Evolutionary conservation across 2,797 vertebrate species (phyloP).

Genomic region (Smutsia temminckii): DNA sequence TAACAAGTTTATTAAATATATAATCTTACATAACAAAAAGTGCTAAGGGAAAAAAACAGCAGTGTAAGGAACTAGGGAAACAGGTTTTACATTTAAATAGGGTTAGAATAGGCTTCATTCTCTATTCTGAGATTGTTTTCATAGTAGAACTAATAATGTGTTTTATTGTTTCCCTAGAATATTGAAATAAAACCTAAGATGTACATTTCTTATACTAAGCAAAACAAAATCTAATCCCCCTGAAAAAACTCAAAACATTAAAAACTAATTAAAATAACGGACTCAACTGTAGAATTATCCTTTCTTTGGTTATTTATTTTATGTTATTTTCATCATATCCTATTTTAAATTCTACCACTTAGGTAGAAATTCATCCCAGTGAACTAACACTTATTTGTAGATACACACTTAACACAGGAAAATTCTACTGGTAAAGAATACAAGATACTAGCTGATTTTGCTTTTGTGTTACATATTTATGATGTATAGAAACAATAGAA

Average conservation of each 20-base stretch:
- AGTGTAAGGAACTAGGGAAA: not conserved
- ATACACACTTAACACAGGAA: not conserved
- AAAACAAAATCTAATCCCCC: not conserved
- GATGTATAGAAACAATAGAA: not conserved
- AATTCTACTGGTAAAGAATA: not conserved
- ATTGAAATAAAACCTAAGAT: not conserved
- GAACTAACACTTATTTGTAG: not conserved
- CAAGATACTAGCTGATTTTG: not conserved
- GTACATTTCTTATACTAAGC: not conserved
- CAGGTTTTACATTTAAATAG: not conserved
- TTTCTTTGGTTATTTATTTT: constrained; percentile 13
- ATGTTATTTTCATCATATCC: not conserved
- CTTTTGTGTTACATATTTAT: not conserved
- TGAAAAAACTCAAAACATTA: not conserved
- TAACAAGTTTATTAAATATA: not conserved
- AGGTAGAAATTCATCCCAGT: not conserved
- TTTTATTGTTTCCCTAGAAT: not conserved
- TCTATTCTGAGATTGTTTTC: not conserved
- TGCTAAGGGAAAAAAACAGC: not conserved
- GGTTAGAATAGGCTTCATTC: not conserved
- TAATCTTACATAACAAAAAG: not conserved
- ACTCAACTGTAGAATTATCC: not conserved
- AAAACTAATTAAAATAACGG: not conserved
- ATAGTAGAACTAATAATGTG: not conserved
- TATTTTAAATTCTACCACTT: not conserved